Evolutionary conservation across 92 coral and sea anemone species (phyloP), one percentile per base, ranked within the genome.

Genomic region (Anthopleura xanthogrammica): DNA sequence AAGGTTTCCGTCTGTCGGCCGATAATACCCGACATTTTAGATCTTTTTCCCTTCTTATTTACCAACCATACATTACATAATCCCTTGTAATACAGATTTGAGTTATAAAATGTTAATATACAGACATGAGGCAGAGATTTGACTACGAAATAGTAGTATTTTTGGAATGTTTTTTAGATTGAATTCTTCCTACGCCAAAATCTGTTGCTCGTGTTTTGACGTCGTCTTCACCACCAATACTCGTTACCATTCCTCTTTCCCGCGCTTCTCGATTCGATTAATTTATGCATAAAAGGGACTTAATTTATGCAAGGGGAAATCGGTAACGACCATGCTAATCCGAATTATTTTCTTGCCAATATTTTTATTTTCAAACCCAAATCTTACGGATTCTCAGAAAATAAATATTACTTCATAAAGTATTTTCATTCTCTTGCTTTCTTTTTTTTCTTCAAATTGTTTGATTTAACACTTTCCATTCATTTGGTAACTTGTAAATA

Each of bases 1-100:
- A 78, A 74, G 52, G 64, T 87, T 24, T 83, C 86, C 52, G 79
- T 85, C 87, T 79, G 82, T 75, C 87, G 83, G 55, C 87, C 85
- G 23, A 91, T 91, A 60, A 91, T n/a, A 72, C 94, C 94, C 42
- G 94, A 91, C 94, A 91, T 87, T 85, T 82, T 84, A 9, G 43
- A 42, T 29, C 13, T 23, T 68, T 24, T 68, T 68, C 2, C 17
- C 19, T 3, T 3, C 16, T 68, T 68, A 24, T 68, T 68, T 58
- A 1, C 48, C 60, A 70, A 46, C n/a, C 48, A 66, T 52, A 22
- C 41, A 41, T 60, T 70, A 81, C 84, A 81, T 81, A 19, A 12
- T 81, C 43, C 19, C 55, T 62, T 41, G 54, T 19, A 13, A 68
- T 3, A 54, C 46, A 50, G 29, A n/a, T 41, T 22, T 42, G 0